Evolutionary conservation across 2,113 vertebrate genomes (phyloP).

Genomic region (Pangasianodon hypophthalmus): DNA sequence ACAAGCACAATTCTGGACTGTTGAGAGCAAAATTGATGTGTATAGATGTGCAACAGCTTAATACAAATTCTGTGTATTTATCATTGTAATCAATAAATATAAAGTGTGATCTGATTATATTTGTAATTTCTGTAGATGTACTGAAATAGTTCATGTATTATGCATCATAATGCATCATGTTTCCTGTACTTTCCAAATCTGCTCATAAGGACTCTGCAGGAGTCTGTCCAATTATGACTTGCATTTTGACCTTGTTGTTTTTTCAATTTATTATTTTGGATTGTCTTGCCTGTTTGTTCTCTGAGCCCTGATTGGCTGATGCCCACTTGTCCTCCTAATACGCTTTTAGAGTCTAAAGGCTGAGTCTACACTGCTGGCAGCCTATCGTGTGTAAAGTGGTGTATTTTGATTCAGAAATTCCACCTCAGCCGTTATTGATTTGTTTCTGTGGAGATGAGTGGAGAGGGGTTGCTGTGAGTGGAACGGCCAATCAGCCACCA

Average conservation of each 20-base stretch:
- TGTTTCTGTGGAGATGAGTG: background rate
- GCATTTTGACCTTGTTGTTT: background rate
- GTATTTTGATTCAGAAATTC: background rate
- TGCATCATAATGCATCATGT: too few species aligned
- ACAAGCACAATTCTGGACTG: background rate
- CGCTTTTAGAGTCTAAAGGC: background rate
- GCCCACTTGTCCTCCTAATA: background rate
- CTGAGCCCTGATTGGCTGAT: background rate
- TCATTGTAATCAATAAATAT: background rate
- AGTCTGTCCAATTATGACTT: background rate
- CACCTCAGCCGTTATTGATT: background rate
- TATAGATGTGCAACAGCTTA: background rate
- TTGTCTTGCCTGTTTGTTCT: background rate
- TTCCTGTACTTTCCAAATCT: background rate
- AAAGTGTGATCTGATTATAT: background rate
- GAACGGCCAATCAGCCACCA: background rate
- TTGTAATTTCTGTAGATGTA: background rate
- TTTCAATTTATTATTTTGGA: background rate
- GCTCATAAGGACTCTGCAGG: too few species aligned
- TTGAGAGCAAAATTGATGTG: background rate
- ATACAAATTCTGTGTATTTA: background rate
- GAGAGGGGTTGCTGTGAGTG: background rate
- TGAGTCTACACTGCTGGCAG: background rate
- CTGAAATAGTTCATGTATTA: too few species aligned
- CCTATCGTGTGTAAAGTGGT: background rate